Conservation (phyloP, 2,888 invertebrate genomes). For the Keiferia lycopersicella region DNA sequence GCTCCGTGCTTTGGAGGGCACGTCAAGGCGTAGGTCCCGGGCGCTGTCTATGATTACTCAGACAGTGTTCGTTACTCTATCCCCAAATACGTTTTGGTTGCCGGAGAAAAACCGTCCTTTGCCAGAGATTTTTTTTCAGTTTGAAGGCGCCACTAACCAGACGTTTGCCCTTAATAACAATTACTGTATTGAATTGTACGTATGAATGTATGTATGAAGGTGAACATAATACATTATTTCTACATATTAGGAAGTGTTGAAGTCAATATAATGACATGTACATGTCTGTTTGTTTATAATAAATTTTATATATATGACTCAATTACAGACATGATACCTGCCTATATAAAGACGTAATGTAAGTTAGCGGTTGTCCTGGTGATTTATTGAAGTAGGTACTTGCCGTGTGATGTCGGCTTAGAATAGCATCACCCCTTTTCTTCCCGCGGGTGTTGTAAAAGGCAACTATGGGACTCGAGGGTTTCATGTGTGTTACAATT, state of each 20-base stretch:
- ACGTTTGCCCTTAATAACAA: neutral
- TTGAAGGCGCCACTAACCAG: neutral
- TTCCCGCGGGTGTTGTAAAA: neutral
- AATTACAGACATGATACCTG: neutral
- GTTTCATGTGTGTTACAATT: no score
- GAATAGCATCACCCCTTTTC: no score
- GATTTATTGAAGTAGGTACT: neutral
- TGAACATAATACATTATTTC: neutral
- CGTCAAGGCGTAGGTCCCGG: neutral
- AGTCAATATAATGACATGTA: neutral
- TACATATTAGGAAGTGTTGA: neutral
- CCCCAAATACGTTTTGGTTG: no score
- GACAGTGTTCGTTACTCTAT: no score
- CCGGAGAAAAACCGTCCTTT: no score
- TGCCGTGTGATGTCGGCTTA: no score
- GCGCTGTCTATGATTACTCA: no score
- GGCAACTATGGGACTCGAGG: no score
- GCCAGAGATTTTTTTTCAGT: no score
- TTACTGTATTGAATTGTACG: neutral
- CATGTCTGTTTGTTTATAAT: neutral
- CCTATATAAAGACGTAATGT: neutral
- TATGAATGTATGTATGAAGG: slow-evolving; percentile 7
- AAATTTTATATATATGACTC: neutral
- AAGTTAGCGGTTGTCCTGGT: neutral
- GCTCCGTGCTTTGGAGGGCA: neutral